Conservation (phyloP, 1,140 invertebrate genomes). For the Megalopta genalis region DNA sequence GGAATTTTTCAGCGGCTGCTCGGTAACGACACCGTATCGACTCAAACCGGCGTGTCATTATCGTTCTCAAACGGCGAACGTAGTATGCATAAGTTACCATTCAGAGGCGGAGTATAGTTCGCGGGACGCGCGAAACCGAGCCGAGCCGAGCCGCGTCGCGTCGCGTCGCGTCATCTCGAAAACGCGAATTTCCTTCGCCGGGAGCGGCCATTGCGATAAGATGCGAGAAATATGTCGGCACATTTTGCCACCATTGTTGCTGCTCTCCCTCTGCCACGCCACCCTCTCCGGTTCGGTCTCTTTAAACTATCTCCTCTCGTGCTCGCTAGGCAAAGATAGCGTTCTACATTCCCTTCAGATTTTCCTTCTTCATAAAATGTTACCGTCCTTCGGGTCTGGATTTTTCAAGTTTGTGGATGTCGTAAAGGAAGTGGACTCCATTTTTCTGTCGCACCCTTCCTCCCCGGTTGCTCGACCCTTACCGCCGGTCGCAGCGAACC, state of each 20-base stretch:
- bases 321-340: not conserved
- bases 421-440: not conserved
- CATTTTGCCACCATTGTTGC: conserved; percentile 46
- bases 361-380: conserved; percentile 19
- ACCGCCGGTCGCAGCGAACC: no score
- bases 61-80: conserved; percentile 20
- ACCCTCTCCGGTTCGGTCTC: not conserved
- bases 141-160: no score
- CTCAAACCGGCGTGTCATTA: conserved; percentile 35
- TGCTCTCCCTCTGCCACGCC: not conserved
- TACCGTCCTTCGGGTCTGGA: not conserved
- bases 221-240: conserved; percentile 61
- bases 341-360: conserved; percentile 18
- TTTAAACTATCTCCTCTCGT: conserved; percentile 15
- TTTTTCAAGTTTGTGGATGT: conserved; percentile 2
- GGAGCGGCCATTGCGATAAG: conserved; percentile 62
- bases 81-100: conserved; percentile 54
- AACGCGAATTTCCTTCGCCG: conserved; percentile 51
- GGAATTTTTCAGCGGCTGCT: conserved; percentile 5
- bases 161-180: conserved; percentile 52
- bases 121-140: not conserved
- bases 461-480: no score
- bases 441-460: not conserved
- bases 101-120: conserved; percentile 36
- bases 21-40: conserved; percentile 16